A percentile compares a stretch with the other conserved stretches of the same genome.
Evolutionary conservation across 2,797 vertebrate genomes (phyloP).

Genomic region (Sciurus vulgaris): DNA sequence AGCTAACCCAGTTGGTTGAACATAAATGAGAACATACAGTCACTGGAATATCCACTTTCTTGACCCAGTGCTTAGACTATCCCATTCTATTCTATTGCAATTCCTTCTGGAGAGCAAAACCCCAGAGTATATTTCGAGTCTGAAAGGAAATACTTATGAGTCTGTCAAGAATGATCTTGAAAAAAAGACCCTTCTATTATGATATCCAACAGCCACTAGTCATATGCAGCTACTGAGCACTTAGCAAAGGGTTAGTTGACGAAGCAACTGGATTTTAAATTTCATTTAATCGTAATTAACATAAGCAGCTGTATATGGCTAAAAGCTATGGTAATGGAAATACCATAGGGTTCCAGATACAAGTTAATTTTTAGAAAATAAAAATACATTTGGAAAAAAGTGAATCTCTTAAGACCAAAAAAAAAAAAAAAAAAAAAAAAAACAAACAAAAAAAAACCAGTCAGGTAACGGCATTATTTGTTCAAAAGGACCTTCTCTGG

Average conservation of each 20-base stretch:
- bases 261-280: constrained; percentile 24
- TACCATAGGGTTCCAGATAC: background rate
- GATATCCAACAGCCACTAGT: background rate
- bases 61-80: background rate
- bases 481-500: constrained; percentile 63
- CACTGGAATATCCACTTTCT: background rate
- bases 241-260: background rate
- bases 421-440: no score
- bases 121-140: background rate
- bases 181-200: constrained; percentile 4
- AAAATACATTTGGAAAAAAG: constrained; percentile 10
- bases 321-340: background rate
- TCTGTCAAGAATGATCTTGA: background rate
- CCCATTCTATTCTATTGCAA: background rate
- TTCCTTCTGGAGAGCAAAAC: background rate
- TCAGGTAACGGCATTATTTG: constrained; percentile 22
- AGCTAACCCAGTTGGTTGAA: background rate
- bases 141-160: background rate
- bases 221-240: background rate
- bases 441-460: constrained; percentile 21
- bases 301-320: background rate
- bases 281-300: background rate
- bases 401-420: background rate
- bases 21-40: background rate
- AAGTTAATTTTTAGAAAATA: constrained; percentile 44